Evolutionary conservation across 2,113 vertebrate genomes (phyloP), one percentile per base, ranked within the genome.

Genomic region (Marcusenius ussheri): DNA sequence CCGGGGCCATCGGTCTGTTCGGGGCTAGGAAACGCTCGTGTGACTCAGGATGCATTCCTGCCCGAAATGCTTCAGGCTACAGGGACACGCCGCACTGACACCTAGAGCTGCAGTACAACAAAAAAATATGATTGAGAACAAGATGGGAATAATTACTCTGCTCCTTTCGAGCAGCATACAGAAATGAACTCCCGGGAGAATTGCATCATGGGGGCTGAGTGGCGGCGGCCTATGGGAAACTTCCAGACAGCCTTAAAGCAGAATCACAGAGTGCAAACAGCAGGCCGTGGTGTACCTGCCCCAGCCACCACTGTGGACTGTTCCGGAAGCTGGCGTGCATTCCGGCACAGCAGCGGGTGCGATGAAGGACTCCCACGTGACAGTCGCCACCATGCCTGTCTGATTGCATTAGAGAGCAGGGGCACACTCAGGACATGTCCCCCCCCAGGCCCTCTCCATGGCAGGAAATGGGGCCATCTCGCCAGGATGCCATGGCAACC

Each of bases 401-500:
- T 92, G 91, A 92, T 93, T 90, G 2, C 90, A 92, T 94, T 93
- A 94, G 88, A 85, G 50, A 89, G 45, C 45, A 51, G 80, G 83
- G 90, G 89, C 56, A 86, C 58, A 45, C 83, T 91, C 88, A 92
- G 91, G 92, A 92, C 88, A 45, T 86, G 70, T 88, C 89, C 89
- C 91, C 92, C 83, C 58, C 74, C 56, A 90, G 91, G 88, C 91
- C 90, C 89, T 90, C 87, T 49, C 66, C 5, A 62, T 51, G 88
- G 90, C 91, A 92, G 89, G 88, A 92, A 93, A 93, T 90, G 89
- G 93, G 93, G 93, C 92, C 92, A 94, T 91, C 92, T 92, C 91
- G 90, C 92, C 90, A 42, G 90, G 92, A 90, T 92, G 91, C 92
- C 93, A 94, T 94, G 93, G 93, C 91, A 94, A 94, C 93, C 92